Base-by-base conservation (phyloP, 2,888 invertebrate species). In the Ommatoiulus sabulosus region DNA sequence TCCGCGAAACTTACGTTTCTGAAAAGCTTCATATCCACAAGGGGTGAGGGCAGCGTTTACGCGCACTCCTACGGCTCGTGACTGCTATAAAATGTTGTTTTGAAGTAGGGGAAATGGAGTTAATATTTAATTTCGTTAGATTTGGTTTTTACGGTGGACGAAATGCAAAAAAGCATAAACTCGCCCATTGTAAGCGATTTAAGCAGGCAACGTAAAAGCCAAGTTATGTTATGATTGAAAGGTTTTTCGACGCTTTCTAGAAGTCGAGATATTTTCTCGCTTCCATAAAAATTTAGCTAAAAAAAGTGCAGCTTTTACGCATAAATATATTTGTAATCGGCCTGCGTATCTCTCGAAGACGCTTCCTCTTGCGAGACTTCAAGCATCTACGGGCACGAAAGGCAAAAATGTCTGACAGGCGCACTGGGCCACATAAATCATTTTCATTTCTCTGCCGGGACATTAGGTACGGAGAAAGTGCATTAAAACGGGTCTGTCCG, bases 361-460 rank as follows among this genome's bases (percentile, higher is more conserved):
- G 80, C 12, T 80, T 80, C 80, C 35, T 24, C 12, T 80, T 72
- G 80, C 10, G 15, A 80, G 20, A 72, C 35, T 35, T 80, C 80
- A 80, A 24, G 80, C 35, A 80, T 80, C 35, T 80, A 52, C 0
- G 10, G 12, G 80, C 80, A 35, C 12, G 12, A 35, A 15, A 35
- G 35, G 35, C 24, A 80, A 80, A 80, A 80, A 80, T 80, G 5
- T 24, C 80, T 80, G 80, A 80, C 80, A 80, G 80, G 80, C 80
- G 80, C 80, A 35, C 35, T 80, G 80, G 80, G 80, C 80, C 80
- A 80, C 80, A 80, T 80, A 80, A 80, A 80, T 80, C 80, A 80
- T 80, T 80, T 80, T 35, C 80, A 35, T 24, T 35, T 80, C 35
- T 15, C 80, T 80, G 35, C 35, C 15, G 80, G 80, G 80, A 80